Base-by-base conservation (phyloP, 2,888 invertebrate genomes). In the Cantharis nigra region DNA sequence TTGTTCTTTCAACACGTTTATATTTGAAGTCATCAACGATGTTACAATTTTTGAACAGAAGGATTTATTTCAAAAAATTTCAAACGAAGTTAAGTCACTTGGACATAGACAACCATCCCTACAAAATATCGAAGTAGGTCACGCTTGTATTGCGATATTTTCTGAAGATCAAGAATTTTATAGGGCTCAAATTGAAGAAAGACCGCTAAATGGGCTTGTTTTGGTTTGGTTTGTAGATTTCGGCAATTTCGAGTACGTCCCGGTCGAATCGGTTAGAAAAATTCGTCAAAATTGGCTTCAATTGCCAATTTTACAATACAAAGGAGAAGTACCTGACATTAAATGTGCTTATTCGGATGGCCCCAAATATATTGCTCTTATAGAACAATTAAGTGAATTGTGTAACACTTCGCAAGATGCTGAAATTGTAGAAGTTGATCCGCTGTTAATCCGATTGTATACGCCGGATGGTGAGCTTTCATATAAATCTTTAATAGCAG, bases 171-270 rank as follows among this genome's bases (percentile, higher is more conserved):
- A 89, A 0, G 83, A 87, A 49, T 96, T 95, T 95, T 95, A 95
- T 85, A 90, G 96, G 78, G 95, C 93, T 0, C 84, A 90, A 13
- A 90, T 96, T 72, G 88, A 90, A 71, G 89, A 90, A 80, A 85
- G 88, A 49, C 82, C 83, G 0, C 86, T 89, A 16, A 86, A 88
- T 7, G 75, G 71, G 13, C 13, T 16, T 5, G 90, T 94, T 0
- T 90, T 91, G 83, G 92, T 96, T 0, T 89, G 90, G 80, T 96
- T 93, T 86, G 92, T 96, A 0, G 96, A 96, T 87, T 96, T 92
- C 84, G 94, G 96, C 1, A 94, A 95, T 83, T 87, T 89, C 9
- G 93, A 93, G 84, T 83, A 89, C 0, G 87, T 93, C 18, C 80
- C 89, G 0, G 81, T 88, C 18, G 83, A 86, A 9, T 87, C 91